Evolutionary conservation across 2,888 invertebrate genomes (phyloP).

Genomic region (Bugula neritina): DNA sequence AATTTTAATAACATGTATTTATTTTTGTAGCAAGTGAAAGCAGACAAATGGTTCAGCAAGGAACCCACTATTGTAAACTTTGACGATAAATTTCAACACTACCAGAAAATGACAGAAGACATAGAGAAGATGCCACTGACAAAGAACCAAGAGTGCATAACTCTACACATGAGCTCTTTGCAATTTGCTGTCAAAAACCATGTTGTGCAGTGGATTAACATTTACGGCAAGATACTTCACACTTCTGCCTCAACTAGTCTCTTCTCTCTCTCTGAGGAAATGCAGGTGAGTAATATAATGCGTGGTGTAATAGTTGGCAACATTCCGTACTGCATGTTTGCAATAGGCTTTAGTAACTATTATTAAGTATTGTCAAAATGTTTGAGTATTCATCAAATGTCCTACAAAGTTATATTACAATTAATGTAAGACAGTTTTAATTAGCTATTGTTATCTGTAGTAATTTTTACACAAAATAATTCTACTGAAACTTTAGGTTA

Average conservation of each 20-base stretch:
- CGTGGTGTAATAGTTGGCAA: no score
- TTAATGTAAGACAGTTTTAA: no score
- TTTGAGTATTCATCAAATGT: no score
- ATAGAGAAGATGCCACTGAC: slow-evolving; percentile 54
- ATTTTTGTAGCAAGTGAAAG: slow-evolving; percentile 57
- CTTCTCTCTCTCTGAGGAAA: slow-evolving; percentile 63
- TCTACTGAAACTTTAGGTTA: no score
- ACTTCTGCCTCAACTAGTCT: slow-evolving; percentile 65
- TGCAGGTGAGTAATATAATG: slow-evolving; percentile 68
- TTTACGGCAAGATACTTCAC: slow-evolving; percentile 66
- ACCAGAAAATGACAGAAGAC: slow-evolving; percentile 68
- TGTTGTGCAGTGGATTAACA: slow-evolving; percentile 72
- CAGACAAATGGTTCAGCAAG: slow-evolving; percentile 70
- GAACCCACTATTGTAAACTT: slow-evolving; percentile 63
- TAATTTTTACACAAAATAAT: no score
- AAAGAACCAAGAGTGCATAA: slow-evolving; percentile 49
- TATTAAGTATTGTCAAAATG: no score
- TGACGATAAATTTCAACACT: slow-evolving; percentile 79
- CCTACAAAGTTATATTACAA: no score
- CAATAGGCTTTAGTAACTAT: no score
- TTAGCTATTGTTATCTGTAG: no score
- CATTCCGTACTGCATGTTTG: no score
- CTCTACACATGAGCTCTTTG: slow-evolving; percentile 68
- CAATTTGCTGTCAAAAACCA: slow-evolving; percentile 67
- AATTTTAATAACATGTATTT: no score